These are phyloP conservation scores for Emydoidea blandingii DNA, from an alignment of 2,797 vertebrate genomes.

Conservation along the genomic window DNA sequence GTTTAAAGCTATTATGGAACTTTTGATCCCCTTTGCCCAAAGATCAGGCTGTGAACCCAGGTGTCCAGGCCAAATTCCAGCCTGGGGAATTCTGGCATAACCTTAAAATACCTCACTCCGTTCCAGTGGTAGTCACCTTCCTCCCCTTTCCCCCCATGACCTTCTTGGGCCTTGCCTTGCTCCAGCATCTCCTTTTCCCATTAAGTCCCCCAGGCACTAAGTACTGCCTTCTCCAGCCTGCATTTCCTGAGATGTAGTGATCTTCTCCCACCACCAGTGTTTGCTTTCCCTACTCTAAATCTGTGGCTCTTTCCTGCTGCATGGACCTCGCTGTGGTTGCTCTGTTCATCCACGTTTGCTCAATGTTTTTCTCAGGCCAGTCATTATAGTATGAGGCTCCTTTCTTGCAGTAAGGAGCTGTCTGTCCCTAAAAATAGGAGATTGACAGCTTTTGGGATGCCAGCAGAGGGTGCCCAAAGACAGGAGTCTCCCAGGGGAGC, in stretches of 20 bases:
- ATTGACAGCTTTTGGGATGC: neutral
- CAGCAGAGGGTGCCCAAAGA: neutral
- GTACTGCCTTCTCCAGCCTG: neutral
- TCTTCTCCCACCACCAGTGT: neutral
- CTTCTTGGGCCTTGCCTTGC: neutral
- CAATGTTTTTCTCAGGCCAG: neutral
- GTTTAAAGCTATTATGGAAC: neutral
- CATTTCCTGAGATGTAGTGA: neutral
- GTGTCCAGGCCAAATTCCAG: neutral
- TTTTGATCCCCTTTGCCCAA: neutral
- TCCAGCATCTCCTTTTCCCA: neutral
- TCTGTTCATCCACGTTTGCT: neutral
- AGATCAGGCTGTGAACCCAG: neutral
- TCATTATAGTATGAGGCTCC: neutral
- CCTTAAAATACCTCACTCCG: neutral
- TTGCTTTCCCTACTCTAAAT: neutral
- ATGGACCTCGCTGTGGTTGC: neutral
- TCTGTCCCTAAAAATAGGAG: neutral
- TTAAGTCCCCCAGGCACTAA: neutral
- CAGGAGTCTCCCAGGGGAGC: neutral
- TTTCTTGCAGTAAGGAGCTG: neutral
- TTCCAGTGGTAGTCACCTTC: neutral
- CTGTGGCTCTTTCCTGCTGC: neutral
- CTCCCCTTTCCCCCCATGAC: neutral
- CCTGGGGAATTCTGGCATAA: neutral